Conservation (phyloP, 2,797 vertebrate species). For the Pseudocheirus occidentalis region DNA sequence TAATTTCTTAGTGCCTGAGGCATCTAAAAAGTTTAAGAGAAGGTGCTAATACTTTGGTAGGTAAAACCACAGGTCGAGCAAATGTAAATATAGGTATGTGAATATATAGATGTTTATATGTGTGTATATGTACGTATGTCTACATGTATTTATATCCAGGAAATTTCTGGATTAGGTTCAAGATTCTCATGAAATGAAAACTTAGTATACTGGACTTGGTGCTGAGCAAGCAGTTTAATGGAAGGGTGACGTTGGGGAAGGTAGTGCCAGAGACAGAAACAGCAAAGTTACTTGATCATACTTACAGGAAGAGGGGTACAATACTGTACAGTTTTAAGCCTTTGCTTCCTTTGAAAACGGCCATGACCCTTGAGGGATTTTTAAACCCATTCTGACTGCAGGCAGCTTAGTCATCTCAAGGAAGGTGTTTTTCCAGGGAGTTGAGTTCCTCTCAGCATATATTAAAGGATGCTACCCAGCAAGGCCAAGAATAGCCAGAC, state of each 20-base stretch:
- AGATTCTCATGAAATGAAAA: neutral
- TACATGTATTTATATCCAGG: neutral
- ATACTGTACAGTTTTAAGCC: neutral
- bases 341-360: neutral
- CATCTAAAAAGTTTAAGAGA: neutral
- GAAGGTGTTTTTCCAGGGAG: neutral
- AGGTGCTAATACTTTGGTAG: neutral
- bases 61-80: neutral
- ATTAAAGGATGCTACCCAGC: neutral
- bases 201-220: neutral
- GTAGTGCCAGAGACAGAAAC: neutral
- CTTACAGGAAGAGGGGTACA: too few species aligned
- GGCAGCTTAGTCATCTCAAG: neutral
- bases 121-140: too few species aligned
- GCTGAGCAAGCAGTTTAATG: neutral
- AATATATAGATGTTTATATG: neutral
- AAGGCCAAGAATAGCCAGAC: neutral
- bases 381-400: neutral
- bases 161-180: neutral
- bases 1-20: neutral
- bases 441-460: neutral
- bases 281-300: neutral
- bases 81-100: neutral
- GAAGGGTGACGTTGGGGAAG: neutral
- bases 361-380: neutral